Percentiles rank a stretch among this genome's conserved stretches.
Evolutionary conservation across 2,888 invertebrate genomes (phyloP).

Genomic region (Habrosyne pyritoides): DNA sequence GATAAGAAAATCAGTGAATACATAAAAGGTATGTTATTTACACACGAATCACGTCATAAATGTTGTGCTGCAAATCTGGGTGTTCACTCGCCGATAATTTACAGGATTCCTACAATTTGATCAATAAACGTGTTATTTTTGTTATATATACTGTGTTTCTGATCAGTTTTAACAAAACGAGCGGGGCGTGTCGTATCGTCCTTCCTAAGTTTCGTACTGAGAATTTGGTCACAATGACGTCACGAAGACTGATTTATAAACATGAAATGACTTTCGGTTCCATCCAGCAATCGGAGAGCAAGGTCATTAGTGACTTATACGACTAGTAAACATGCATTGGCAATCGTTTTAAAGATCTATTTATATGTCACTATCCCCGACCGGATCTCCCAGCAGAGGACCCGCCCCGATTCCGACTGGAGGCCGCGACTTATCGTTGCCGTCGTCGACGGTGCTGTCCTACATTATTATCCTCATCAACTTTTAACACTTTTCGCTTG

Average conservation of each 20-base stretch:
- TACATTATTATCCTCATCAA: slow-evolving; percentile 29
- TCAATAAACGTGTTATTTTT: slow-evolving; percentile 17
- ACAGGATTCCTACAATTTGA: slow-evolving; percentile 27
- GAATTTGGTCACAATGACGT: slow-evolving; percentile 77
- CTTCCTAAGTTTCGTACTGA: slow-evolving; percentile 48
- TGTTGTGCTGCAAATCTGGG: slow-evolving; percentile 55
- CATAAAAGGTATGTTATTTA: slow-evolving; percentile 67
- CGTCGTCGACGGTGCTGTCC: slow-evolving; percentile 3
- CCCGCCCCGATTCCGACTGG: slow-evolving; percentile 59
- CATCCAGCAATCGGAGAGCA: slow-evolving; percentile 69
- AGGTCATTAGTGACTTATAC: slow-evolving; percentile 70
- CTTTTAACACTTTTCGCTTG: slow-evolving; percentile 14
- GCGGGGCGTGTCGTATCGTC: slow-evolving; percentile 27
- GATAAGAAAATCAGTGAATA: slow-evolving; percentile 40
- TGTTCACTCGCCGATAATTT: slow-evolving; percentile 50
- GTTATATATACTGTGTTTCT: slow-evolving; percentile 11
- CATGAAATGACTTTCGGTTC: slow-evolving; percentile 71
- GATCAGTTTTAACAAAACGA: slow-evolving; percentile 17
- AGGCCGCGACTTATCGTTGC: slow-evolving; percentile 21
- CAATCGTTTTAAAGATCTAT: slow-evolving; percentile 69
- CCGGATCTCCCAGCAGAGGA: slow-evolving; percentile 52
- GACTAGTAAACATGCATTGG: slow-evolving; percentile 71
- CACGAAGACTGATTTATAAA: slow-evolving; percentile 77
- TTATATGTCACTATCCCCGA: slow-evolving; percentile 60
- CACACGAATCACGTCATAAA: slow-evolving; percentile 56